Evolutionary conservation across 2,113 vertebrate species (phyloP).

Genomic region (Nestor notabilis): DNA sequence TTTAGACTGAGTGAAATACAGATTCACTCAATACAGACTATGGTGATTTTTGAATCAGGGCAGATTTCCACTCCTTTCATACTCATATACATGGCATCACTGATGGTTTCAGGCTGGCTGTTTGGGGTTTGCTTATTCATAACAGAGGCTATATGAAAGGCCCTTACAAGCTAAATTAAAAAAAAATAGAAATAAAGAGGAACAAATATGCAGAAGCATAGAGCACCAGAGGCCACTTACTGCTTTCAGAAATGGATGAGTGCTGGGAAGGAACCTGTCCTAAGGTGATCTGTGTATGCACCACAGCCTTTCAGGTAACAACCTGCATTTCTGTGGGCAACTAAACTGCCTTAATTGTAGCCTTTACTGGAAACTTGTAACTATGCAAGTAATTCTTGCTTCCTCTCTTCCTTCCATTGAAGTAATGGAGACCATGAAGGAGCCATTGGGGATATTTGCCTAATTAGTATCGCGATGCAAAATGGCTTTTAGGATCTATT

Average conservation of each 20-base stretch:
- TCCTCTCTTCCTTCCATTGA: not conserved
- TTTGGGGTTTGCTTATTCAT: not conserved
- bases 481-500: not conserved
- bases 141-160: not conserved
- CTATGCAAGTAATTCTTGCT: not conserved
- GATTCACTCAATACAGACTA: not conserved
- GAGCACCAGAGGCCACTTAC: not conserved
- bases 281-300: not conserved
- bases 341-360: not conserved
- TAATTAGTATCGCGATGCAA: not conserved
- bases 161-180: not conserved
- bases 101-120: not conserved
- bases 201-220: not conserved
- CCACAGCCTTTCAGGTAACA: not conserved
- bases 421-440: not conserved
- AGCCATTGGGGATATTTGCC: not conserved
- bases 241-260: not conserved
- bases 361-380: not conserved
- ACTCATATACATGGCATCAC: rapidly evolving
- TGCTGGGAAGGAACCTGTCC: not conserved
- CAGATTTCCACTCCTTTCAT: not conserved
- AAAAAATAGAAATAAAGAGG: not conserved
- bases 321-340: not conserved
- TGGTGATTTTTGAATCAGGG: not conserved
- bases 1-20: not conserved